phyloP scores from a whole-genome alignment of 2,113 vertebrate species.

The Eulemur rufifrons region DNA sequence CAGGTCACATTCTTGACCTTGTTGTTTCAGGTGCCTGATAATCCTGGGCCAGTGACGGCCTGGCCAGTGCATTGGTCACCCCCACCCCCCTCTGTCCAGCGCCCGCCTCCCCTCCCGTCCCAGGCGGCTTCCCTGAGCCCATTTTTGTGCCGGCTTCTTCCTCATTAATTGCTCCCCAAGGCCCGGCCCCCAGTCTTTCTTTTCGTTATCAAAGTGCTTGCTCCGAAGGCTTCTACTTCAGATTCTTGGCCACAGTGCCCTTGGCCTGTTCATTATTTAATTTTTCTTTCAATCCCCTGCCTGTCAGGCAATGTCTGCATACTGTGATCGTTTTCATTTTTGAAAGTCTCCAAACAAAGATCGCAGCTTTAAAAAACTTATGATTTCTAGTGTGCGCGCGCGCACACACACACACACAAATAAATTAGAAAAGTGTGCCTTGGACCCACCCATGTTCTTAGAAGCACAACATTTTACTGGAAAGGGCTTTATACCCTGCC shows the following conservation, averaged over 20 bases:
- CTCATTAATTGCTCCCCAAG: background rate
- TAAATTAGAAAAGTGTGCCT: background rate
- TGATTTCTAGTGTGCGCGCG: accelerated
- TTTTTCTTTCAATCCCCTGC: background rate
- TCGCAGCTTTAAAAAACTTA: background rate
- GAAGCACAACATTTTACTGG: background rate
- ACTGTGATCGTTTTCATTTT: slow-evolving; percentile 49
- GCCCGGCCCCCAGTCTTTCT: background rate
- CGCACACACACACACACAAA: background rate
- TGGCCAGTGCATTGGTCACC: background rate
- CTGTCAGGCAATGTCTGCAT: background rate
- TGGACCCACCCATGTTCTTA: slow-evolving; percentile 7
- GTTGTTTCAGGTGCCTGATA: slow-evolving; percentile 70
- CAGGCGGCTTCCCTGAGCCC: background rate
- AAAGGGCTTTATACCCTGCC: background rate
- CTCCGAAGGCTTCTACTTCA: background rate
- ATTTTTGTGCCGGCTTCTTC: background rate
- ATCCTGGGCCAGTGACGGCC: slow-evolving; percentile 29
- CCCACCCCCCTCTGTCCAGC: background rate
- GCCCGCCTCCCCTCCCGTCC: background rate
- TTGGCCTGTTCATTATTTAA: slow-evolving; percentile 14
- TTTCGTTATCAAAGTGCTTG: background rate
- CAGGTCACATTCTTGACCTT: slow-evolving; percentile 69
- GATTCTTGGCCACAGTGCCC: background rate
- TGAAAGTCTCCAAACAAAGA: slow-evolving; percentile 40